These are phyloP conservation scores for Tipula unca DNA, from an alignment of 2,888 invertebrate species.

Conservation along the genomic window DNA sequence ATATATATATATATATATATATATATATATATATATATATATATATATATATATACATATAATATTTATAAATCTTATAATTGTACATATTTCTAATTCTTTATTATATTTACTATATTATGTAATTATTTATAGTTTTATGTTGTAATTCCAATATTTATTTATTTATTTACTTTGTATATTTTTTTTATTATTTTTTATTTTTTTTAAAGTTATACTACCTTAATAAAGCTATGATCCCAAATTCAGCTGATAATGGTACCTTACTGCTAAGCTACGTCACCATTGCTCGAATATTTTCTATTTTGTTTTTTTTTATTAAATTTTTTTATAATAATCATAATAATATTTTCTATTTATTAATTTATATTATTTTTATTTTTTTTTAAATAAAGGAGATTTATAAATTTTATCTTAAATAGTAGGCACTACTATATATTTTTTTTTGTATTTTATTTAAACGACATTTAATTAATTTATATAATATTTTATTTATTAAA, in stretches of 20 bases:
- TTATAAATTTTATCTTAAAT: neutral
- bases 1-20: neutral
- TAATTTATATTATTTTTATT: neutral
- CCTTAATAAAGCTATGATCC: slow-evolving; percentile 61
- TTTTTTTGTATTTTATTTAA: neutral
- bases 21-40: neutral
- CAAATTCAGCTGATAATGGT: slow-evolving; percentile 48
- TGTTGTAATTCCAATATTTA: slow-evolving; percentile 24
- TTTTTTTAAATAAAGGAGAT: neutral
- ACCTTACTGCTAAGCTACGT: slow-evolving; percentile 44
- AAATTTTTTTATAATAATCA: neutral
- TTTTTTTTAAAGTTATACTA: slow-evolving; percentile 23
- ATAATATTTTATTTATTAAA: neutral
- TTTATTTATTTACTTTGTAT: slow-evolving; percentile 22
- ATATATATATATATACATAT: neutral
- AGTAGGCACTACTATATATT: neutral
- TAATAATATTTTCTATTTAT: slow-evolving; percentile 2
- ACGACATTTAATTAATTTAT: neutral
- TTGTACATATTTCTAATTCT: slow-evolving; percentile 15
- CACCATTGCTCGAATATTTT: slow-evolving; percentile 39
- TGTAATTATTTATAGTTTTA: no score
- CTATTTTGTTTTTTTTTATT: neutral
- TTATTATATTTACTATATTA: slow-evolving; percentile 25
- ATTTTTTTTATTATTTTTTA: slow-evolving; percentile 22
- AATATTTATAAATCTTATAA: neutral